A percentile compares a stretch with the other conserved stretches of the same genome.
Evolutionary conservation across 35 echinoderm and acorn worm genomes (phyloP).

Genomic region (Hemicentrotus pulcherrimus): DNA sequence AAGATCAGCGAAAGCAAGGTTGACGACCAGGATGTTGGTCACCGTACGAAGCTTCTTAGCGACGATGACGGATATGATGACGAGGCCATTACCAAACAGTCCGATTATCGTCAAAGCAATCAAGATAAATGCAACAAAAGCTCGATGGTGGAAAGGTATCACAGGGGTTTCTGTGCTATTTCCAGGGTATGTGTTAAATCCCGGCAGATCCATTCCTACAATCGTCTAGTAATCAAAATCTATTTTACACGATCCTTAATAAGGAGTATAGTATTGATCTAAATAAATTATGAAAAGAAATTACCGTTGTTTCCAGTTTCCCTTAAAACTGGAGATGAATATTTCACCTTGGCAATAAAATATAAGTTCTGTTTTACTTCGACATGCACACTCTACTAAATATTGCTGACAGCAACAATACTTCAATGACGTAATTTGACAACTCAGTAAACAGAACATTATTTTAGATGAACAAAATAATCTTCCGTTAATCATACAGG

Average conservation of each 20-base stretch:
- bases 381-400: no score
- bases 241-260: not conserved
- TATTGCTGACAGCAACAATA: no score
- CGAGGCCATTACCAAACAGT: conserved; percentile 48
- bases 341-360: no score
- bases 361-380: no score
- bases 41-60: conserved; percentile 68
- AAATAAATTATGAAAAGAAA: not conserved
- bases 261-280: not conserved
- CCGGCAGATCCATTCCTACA: not conserved
- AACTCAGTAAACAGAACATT: no score
- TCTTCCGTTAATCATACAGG: no score
- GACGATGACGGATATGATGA: conserved; percentile 59
- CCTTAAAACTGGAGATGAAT: no score
- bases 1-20: conserved; percentile 66
- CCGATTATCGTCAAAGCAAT: not conserved
- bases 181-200: not conserved
- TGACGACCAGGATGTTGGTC: conserved; percentile 72
- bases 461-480: no score
- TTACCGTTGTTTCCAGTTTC: no score
- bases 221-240: not conserved
- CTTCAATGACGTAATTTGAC: no score
- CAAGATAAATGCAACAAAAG: not conserved
- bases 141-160: not conserved
- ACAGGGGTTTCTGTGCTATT: not conserved